phyloP scores from a whole-genome alignment of 1,140 invertebrate genomes.

The Leptopilina boulardi region DNA sequence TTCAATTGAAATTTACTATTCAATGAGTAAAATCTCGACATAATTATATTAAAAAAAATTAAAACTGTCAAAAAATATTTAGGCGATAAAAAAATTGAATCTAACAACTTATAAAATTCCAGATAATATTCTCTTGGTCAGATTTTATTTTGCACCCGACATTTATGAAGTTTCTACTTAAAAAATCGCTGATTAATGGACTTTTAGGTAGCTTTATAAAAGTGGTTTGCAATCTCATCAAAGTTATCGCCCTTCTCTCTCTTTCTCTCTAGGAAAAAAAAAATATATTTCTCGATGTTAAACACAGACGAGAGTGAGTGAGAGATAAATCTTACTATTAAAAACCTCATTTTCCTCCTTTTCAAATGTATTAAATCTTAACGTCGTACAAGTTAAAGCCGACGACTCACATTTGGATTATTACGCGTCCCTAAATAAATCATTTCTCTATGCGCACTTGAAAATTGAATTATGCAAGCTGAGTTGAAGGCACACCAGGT shows the following conservation, averaged over 20 bases:
- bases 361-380: constrained; percentile 19
- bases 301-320: not conserved
- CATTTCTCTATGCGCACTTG: constrained; percentile 20
- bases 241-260: not conserved
- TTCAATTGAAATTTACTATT: no score
- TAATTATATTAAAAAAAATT: no score
- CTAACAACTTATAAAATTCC: not conserved
- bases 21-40: no score
- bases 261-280: not conserved
- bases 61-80: no score
- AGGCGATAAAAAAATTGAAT: not conserved
- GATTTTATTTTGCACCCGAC: not conserved
- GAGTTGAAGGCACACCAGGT: not conserved
- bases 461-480: constrained; percentile 29
- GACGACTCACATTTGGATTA: constrained; percentile 24
- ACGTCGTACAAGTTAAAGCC: constrained; percentile 5
- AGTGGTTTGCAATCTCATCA: not conserved
- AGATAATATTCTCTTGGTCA: not conserved
- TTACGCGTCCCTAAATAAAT: constrained; percentile 30
- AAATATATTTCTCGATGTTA: not conserved
- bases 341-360: not conserved
- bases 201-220: not conserved
- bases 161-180: not conserved
- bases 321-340: not conserved
- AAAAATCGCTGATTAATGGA: constrained; percentile 8